Percentiles rank a stretch among this genome's conserved stretches.
Conservation (phyloP, 2,888 invertebrate genomes). For the Brachylomia viminalis region DNA sequence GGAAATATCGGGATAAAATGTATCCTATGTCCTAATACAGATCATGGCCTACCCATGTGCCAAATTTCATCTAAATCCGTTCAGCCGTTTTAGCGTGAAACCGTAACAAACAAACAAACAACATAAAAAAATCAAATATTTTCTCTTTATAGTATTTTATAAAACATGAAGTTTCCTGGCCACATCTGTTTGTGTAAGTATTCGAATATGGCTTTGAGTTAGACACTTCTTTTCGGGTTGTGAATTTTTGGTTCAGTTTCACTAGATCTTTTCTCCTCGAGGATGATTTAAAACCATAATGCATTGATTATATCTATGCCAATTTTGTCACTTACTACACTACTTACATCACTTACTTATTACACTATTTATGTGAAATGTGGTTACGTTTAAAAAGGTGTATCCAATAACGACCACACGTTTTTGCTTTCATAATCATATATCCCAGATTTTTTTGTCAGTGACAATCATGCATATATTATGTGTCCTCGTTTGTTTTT, state of each 20-base stretch:
- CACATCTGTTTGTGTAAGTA: background rate
- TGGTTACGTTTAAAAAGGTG: slow-evolving; percentile 1
- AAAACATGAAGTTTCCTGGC: too few species aligned
- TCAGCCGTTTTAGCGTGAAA: too few species aligned
- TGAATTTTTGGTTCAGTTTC: background rate
- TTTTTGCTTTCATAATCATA: slow-evolving; percentile 5
- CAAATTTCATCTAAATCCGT: too few species aligned
- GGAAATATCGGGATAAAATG: too few species aligned
- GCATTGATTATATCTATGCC: background rate
- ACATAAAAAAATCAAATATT: too few species aligned
- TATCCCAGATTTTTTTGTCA: slow-evolving; percentile 4
- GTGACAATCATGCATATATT: slow-evolving; percentile 27
- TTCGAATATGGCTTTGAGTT: background rate
- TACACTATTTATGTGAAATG: slow-evolving; percentile 2
- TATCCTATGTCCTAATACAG: too few species aligned
- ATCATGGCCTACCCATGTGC: too few species aligned
- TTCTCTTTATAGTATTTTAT: too few species aligned
- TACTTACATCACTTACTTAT: too few species aligned
- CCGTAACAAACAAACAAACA: too few species aligned
- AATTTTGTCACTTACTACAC: background rate
- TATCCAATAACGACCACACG: background rate
- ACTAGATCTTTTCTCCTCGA: background rate
- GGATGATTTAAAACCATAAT: background rate
- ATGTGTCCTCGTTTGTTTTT: slow-evolving; percentile 17
- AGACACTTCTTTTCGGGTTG: background rate